These are phyloP conservation scores for Drosophila koepferae DNA, from an alignment of 2,888 invertebrate genomes.

Conservation along the genomic window DNA sequence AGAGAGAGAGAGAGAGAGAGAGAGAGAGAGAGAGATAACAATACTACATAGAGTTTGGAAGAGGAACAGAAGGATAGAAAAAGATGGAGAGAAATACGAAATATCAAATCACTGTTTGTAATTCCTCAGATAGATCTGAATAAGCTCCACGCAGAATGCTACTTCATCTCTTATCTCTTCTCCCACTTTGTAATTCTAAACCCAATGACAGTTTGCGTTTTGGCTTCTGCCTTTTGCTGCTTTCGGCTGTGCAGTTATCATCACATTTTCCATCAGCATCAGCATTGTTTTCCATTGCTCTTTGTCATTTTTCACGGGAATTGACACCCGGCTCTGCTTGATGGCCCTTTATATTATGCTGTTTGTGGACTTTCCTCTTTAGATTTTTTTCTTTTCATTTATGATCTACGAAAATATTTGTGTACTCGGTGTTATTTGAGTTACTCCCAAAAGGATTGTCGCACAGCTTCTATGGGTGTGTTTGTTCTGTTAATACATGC, in stretches of 20 bases:
- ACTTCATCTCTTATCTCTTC: slow-evolving; percentile 30
- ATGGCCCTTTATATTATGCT: slow-evolving; percentile 41
- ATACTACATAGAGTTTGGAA: too few species aligned
- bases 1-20: too few species aligned
- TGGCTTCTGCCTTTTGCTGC: slow-evolving; percentile 50
- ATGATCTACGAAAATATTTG: slow-evolving; percentile 65
- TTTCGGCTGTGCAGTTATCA: slow-evolving; percentile 60
- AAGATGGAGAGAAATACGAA: not conserved
- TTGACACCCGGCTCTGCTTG: slow-evolving; percentile 62
- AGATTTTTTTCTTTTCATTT: slow-evolving; percentile 32
- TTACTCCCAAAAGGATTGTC: slow-evolving; percentile 73
- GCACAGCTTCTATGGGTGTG: slow-evolving; percentile 49
- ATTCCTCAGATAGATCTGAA: not conserved
- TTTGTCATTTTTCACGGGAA: slow-evolving; percentile 71
- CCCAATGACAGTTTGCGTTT: slow-evolving; percentile 75
- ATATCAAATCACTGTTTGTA: not conserved
- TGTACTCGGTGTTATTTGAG: slow-evolving; percentile 60
- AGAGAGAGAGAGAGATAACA: too few species aligned
- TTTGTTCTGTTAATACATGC: slow-evolving; percentile 17
- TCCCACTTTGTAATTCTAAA: slow-evolving; percentile 73
- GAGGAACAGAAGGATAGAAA: too few species aligned
- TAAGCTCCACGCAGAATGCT: not conserved
- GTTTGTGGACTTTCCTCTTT: slow-evolving; percentile 22
- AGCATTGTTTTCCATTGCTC: slow-evolving; percentile 35
- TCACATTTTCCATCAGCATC: slow-evolving; percentile 21